Percentiles rank a stretch among this genome's conserved stretches.
These are phyloP conservation scores for Sarcophaga bullata DNA, from an alignment of 1,140 invertebrate species.

Conservation along the genomic window DNA sequence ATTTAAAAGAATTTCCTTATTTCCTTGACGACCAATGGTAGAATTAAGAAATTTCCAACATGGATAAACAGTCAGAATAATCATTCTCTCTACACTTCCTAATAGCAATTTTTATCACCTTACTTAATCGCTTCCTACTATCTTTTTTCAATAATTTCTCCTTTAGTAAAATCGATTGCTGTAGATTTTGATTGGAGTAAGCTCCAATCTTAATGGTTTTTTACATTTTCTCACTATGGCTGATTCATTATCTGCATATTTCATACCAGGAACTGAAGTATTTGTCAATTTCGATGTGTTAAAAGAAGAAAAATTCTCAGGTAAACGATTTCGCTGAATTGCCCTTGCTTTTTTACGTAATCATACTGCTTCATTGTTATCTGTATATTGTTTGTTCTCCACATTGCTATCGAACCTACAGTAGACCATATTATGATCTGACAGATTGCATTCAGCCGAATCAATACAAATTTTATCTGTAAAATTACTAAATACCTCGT, in stretches of 20 bases:
- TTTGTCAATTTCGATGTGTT: too few species aligned
- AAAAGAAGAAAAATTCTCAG: too few species aligned
- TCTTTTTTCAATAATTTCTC: background rate
- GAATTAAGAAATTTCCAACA: background rate
- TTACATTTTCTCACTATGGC: background rate
- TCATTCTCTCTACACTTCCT: too few species aligned
- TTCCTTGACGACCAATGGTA: background rate
- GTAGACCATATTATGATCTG: background rate
- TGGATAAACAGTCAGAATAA: constrained; percentile 6
- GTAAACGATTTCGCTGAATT: too few species aligned
- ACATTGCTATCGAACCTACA: background rate
- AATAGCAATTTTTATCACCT: too few species aligned
- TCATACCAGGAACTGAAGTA: too few species aligned
- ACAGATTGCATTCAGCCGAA: background rate
- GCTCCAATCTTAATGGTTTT: background rate
- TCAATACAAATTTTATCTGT: background rate
- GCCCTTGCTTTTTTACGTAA: too few species aligned
- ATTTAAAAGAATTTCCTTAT: background rate
- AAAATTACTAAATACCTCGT: background rate
- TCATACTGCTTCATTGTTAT: too few species aligned
- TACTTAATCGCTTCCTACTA: background rate
- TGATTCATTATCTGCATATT: background rate
- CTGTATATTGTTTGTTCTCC: too few species aligned
- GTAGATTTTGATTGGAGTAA: too few species aligned
- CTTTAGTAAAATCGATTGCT: too few species aligned